Conservation (phyloP, 1,140 invertebrate species). For the Drosophila sp. region DNA sequence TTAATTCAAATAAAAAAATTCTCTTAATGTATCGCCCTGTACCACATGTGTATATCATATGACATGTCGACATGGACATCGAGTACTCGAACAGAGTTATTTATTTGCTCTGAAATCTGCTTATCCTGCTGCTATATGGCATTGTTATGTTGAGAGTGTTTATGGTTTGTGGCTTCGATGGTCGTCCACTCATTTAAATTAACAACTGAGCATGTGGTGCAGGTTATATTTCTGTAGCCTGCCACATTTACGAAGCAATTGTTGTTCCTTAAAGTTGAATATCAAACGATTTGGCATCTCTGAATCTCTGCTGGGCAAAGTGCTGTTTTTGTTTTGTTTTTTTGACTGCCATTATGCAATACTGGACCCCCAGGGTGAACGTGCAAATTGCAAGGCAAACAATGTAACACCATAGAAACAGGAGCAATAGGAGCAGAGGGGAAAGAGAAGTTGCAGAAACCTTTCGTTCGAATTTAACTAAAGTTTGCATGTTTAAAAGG, state of each 20-base stretch:
- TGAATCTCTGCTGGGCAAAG: neutral
- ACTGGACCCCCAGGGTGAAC: slow-evolving; percentile 2
- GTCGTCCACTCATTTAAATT: slow-evolving; percentile 29
- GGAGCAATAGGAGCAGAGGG: no score
- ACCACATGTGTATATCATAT: no score
- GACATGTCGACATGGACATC: neutral
- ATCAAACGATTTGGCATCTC: neutral
- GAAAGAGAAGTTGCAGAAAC: neutral
- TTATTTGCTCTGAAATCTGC: neutral
- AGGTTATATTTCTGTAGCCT: no score
- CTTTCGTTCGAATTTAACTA: neutral
- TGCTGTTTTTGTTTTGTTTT: neutral
- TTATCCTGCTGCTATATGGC: slow-evolving; percentile 3
- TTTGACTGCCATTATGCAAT: neutral
- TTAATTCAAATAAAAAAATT: no score
- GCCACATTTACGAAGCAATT: neutral
- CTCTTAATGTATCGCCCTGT: no score
- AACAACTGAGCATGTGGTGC: slow-evolving; percentile 4
- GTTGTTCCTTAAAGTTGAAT: neutral
- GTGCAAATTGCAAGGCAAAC: slow-evolving; percentile 10
- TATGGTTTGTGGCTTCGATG: slow-evolving; percentile 26
- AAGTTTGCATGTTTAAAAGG: slow-evolving; percentile 5
- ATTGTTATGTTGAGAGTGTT: slow-evolving; percentile 29
- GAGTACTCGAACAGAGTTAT: neutral
- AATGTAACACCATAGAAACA: neutral